These are phyloP conservation scores for Rhinolophus ferrumequinum DNA, from an alignment of 2,113 vertebrate species.

Conservation along the genomic window DNA sequence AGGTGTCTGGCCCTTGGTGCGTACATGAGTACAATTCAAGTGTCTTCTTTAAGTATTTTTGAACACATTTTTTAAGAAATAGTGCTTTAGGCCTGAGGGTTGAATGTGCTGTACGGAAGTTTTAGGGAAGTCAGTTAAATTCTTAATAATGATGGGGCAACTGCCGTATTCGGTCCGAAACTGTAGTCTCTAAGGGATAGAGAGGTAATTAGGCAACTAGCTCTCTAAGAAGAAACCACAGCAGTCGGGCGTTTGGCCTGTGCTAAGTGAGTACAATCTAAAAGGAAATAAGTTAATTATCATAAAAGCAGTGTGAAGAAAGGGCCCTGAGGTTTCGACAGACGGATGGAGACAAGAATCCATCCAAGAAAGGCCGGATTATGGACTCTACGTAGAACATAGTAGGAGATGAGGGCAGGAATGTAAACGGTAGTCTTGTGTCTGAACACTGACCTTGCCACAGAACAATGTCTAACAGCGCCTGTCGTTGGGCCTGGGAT, in stretches of 20 bases:
- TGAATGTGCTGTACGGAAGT: background rate
- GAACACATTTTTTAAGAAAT: constrained; percentile 4
- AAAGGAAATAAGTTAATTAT: background rate
- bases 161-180: background rate
- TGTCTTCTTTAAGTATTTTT: constrained; percentile 16
- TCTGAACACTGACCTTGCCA: background rate
- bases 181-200: background rate
- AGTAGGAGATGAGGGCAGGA: background rate
- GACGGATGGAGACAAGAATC: background rate
- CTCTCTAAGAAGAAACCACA: background rate
- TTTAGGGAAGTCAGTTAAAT: background rate
- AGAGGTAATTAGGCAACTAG: background rate
- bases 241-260: background rate
- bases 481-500: background rate
- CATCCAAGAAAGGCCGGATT: background rate
- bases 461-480: too few relatives aligned
- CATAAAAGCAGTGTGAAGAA: background rate
- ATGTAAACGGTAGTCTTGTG: background rate
- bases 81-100: background rate
- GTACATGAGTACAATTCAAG: background rate
- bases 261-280: background rate
- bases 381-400: too few relatives aligned
- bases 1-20: background rate
- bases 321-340: background rate
- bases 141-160: background rate